A percentile compares a stretch with the other conserved stretches of the same genome.
Evolutionary conservation across 2,797 vertebrate genomes (phyloP).

Genomic region (Centroberyx gerrardi): DNA sequence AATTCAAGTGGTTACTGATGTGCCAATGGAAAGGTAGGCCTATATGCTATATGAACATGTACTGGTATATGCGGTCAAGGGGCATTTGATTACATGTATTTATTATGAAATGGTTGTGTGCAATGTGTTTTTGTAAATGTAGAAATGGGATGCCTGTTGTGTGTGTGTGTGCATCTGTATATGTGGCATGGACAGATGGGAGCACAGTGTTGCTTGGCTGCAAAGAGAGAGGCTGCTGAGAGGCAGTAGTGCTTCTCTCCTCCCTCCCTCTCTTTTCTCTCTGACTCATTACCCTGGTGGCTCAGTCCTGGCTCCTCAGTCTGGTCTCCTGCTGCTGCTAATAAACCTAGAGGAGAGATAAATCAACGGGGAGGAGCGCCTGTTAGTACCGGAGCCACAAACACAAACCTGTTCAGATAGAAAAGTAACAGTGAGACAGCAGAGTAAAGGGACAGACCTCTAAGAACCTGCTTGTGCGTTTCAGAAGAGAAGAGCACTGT

Average conservation of each 20-base stretch:
- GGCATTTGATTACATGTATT: conserved; percentile 14
- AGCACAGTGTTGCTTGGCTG: conserved; percentile 86
- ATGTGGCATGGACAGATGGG: conserved; percentile 91
- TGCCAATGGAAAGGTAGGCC: neutral
- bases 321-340: conserved; percentile 97
- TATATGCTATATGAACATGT: conserved; percentile 15
- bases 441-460: conserved; percentile 75
- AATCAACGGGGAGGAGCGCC: conserved; percentile 99
- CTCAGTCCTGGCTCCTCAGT: conserved; percentile 97
- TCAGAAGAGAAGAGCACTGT: conserved; percentile 74
- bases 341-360: conserved; percentile 99
- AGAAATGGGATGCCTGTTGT: conserved; percentile 79
- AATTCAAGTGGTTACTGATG: neutral
- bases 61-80: conserved; percentile 13
- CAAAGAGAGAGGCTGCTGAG: conserved; percentile 89
- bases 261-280: conserved; percentile 85
- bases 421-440: conserved; percentile 86
- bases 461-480: conserved; percentile 71
- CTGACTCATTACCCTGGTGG: conserved; percentile 99
- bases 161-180: conserved; percentile 88
- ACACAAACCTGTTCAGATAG: conserved; percentile 87
- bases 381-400: conserved; percentile 90
- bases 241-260: conserved; percentile 78
- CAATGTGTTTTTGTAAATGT: conserved; percentile 45
- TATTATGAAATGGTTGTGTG: conserved; percentile 8